Conservation (phyloP, 2,113 vertebrate species). For the Rhegmatorhina hoffmannsi region DNA sequence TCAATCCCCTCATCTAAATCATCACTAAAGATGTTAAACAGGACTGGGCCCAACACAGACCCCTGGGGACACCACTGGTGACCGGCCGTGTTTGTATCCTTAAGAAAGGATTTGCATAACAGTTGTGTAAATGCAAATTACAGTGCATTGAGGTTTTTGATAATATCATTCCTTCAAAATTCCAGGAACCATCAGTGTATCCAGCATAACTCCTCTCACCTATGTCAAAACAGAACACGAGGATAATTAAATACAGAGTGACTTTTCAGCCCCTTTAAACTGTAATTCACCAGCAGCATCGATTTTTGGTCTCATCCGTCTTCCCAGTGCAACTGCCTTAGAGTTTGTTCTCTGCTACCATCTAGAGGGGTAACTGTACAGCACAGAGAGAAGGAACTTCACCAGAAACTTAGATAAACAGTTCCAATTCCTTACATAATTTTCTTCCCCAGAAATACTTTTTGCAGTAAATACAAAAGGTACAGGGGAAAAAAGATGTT, state of each 20-base stretch:
- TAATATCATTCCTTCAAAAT: background rate
- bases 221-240: background rate
- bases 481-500: background rate
- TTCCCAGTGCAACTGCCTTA: background rate
- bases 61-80: too few species aligned
- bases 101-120: background rate
- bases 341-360: constrained; percentile 65
- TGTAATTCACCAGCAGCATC: background rate
- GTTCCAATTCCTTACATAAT: background rate
- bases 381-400: background rate
- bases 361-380: constrained; percentile 36
- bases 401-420: background rate
- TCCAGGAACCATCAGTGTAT: background rate
- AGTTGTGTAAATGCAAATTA: background rate
- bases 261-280: background rate
- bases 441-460: background rate
- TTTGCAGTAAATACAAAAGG: background rate
- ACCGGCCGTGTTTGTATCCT: background rate
- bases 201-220: background rate
- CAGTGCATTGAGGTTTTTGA: background rate
- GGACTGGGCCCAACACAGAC: too few species aligned
- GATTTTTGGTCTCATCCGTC: background rate
- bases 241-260: background rate
- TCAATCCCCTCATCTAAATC: too few species aligned
- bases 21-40: too few species aligned